Percentiles rank a stretch among this genome's conserved stretches.
These are phyloP conservation scores for Eupristina koningsbergeri DNA, from an alignment of 1,140 invertebrate genomes.

Conservation along the genomic window DNA sequence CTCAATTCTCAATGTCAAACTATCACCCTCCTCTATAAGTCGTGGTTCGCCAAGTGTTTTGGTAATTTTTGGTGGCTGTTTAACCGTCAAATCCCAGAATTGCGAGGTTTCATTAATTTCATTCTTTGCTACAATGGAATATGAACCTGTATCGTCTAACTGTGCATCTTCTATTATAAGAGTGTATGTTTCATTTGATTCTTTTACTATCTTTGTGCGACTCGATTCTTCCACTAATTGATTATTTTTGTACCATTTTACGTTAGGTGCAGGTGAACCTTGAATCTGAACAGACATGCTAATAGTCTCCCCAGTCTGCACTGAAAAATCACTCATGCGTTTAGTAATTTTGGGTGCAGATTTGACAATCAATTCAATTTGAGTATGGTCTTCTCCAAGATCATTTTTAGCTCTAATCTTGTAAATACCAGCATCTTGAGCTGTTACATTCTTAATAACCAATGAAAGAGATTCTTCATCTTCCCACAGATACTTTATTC, in stretches of 20 bases:
- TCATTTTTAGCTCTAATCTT: slow-evolving; percentile 90
- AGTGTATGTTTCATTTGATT: slow-evolving; percentile 79
- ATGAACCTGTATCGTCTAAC: slow-evolving; percentile 92
- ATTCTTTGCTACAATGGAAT: slow-evolving; percentile 93
- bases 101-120: slow-evolving; percentile 90
- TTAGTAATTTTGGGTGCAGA: slow-evolving; percentile 87
- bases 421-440: slow-evolving; percentile 89
- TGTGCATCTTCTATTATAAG: slow-evolving; percentile 87
- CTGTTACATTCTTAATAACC: slow-evolving; percentile 90
- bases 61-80: slow-evolving; percentile 83
- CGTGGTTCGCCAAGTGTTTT: slow-evolving; percentile 80
- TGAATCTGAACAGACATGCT: slow-evolving; percentile 87
- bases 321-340: slow-evolving; percentile 83
- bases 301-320: slow-evolving; percentile 79
- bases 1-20: slow-evolving; percentile 84
- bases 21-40: slow-evolving; percentile 84
- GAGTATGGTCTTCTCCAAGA: slow-evolving; percentile 85
- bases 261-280: slow-evolving; percentile 85
- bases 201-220: slow-evolving; percentile 81
- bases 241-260: slow-evolving; percentile 91
- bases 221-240: slow-evolving; percentile 81
- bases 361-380: slow-evolving; percentile 85
- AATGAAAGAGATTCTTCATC: slow-evolving; percentile 93
- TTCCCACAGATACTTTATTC: slow-evolving; percentile 90
- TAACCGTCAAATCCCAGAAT: slow-evolving; percentile 86